Base-by-base conservation (phyloP, 2,888 invertebrate genomes). In the Osedax fenrisi region DNA sequence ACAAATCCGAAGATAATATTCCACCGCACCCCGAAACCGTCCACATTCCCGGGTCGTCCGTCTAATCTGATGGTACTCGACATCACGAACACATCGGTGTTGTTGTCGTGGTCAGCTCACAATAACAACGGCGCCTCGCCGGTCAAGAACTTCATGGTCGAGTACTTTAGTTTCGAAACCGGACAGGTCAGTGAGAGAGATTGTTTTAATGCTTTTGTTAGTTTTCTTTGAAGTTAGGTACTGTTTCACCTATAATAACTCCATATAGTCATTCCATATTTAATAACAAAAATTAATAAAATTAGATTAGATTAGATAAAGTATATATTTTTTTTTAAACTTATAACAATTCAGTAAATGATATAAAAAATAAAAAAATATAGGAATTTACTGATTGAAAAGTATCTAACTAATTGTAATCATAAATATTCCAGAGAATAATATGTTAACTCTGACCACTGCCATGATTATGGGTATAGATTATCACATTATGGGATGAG, bases 91-190 rank as follows among this genome's bases (percentile, higher is more conserved):
- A 78, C 78, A 10, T 76, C 74, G 62, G 76, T 79, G 73, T 61
- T 68, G 2, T 75, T 79, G 73, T 72, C 75, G 1, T 79, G 79
- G 79, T 77, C 77, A 64, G 41, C 78, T 5, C 79, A 79, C 73
- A 21, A 77, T 26, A 79, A 79, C 75, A 77, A 78, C n/a, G 79
- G 79, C 0, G 78, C 79, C 3, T 78, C 78, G 3, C 76, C 78
- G 2, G 77, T 79, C 56, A 75, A 74, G 23, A 77, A 76, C 17
- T 79, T 77, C 75, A 78, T 77, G 3, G 78, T 79, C 25, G 79
- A 79, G 76, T 79, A 79, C 76, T 79, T 78, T 76, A 85, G 86
- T 75, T 85, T 84, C 73, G 91, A 91, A 84, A 86, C 90, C 73
- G 80, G 81, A 71, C 80, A 83, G 79, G 83, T 84, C 77, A 76